Evolutionary conservation across 92 coral and sea anemone genomes (phyloP), one percentile per base, ranked within the genome.

Genomic region (Parazoanthus atlanticus): DNA sequence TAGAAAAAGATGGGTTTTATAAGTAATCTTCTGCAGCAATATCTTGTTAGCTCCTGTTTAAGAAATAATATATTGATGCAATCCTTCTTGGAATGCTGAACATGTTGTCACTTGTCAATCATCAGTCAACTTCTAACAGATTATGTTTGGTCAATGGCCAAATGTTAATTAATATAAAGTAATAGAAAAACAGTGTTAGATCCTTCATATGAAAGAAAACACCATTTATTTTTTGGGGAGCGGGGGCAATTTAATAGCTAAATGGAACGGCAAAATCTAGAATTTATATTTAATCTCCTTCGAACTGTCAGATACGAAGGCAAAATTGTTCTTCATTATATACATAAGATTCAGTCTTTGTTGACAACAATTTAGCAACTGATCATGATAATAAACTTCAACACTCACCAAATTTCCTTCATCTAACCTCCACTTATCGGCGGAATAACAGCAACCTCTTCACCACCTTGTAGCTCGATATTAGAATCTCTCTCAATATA

Each of bases 371-470:
- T 46, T 26, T 61, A 15, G 69, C 69, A 36, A 33, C 34, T 56
- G 12, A 54, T 73, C 29, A n/a, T 36, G 8, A 25, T 31, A 31
- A 13, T 21, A 33, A 92, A 65, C 81, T 76, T 70, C 38, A 36
- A 65, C 86, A 70, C 86, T n/a, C 30, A 61, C 88, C 76, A 33
- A 84, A 70, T 78, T 89, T 82, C 88, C 74, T 67, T 83, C 84
- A 74, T 74, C 74, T 80, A 97, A 8, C 99, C 99, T 43, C 99
- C 99, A 71, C 99, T 97, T 16, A 97, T 93, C 2, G 99, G 98
- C 65, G 99, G 98, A 43, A 97, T 97, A 26, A 97, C 93, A 16
- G 99, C 99, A 64, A 97, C 93, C 83, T 95, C 97, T 80, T 97
- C 99, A 38, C 95, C 93, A 38, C 92, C 93, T 0, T 78, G 79